Percentiles rank a stretch among this genome's conserved stretches.
Conservation (phyloP, 2,113 vertebrate genomes). For the Raja brachyura region DNA sequence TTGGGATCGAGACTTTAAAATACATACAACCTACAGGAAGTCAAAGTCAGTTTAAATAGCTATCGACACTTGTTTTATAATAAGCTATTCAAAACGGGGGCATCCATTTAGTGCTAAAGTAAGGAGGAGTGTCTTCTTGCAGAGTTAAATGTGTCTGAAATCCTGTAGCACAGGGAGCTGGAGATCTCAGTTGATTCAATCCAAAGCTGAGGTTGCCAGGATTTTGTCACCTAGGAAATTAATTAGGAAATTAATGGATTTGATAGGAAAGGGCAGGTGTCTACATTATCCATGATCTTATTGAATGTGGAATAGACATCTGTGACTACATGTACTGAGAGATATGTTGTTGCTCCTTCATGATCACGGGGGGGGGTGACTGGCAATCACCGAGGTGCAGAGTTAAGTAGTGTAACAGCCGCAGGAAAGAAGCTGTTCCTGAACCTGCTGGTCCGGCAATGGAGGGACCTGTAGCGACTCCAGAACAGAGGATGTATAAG, state of each 20-base stretch:
- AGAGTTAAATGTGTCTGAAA: not conserved
- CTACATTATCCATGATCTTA: not conserved
- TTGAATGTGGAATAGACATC: not conserved
- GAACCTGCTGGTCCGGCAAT: too few species aligned
- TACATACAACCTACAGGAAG: not conserved
- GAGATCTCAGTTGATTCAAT: not conserved
- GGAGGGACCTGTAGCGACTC: too few species aligned
- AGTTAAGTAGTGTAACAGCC: too few species aligned
- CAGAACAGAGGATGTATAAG: too few species aligned
- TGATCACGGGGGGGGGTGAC: too few species aligned
- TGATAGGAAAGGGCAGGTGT: not conserved
- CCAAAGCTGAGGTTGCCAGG: not conserved
- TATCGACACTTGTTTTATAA: not conserved
- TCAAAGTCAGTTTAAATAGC: not conserved
- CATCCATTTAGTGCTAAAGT: not conserved
- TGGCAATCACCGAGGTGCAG: too few species aligned
- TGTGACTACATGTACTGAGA: not conserved
- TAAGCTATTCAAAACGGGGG: not conserved
- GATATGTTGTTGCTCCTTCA: too few species aligned
- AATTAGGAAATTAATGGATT: not conserved
- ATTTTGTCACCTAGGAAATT: not conserved
- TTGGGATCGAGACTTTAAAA: not conserved
- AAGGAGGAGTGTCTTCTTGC: not conserved
- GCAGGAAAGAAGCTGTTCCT: too few species aligned
- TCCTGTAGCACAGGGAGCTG: not conserved